Base-by-base conservation (phyloP, 1,140 invertebrate genomes). In the Drosophila kurseongensis region DNA sequence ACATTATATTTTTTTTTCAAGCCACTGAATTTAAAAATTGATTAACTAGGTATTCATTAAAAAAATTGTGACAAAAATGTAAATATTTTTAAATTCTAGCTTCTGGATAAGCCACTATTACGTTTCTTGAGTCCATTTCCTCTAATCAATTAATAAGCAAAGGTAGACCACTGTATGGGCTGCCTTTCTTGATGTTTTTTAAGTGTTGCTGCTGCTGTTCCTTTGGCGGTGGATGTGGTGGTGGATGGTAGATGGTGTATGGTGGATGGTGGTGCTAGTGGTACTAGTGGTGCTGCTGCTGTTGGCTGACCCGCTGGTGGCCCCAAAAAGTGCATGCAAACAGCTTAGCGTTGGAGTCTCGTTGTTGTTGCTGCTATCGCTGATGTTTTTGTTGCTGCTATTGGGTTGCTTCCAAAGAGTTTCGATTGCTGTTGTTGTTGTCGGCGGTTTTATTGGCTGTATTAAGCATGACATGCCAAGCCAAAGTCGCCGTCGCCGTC, bases 311-410 rank as follows among this genome's bases (percentile, higher is more conserved):
- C 84, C 73, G 84, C 80, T 84, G 76, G 85, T 89, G 85, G 84
- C 84, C 84, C 84, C 84, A 88, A 89, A 80, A 88, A 72, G 67
- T 84, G 74, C 84, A 88, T 88, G 85, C 85, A 84, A 80, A 80
- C 77, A 77, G 73, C 80, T 77, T 72, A 68, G 69, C 78, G 83
- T 82, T 76, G 71, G 62, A 84, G 85, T 88, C 66, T 44, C 63
- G 16, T 29, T 4, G 55, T n/a, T 59, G 58, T 65, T 65, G 61
- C 42, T 58, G 51, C 50, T 72, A 36, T 71, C 62, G 56, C 36
- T 60, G 62, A 47, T 47, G 54, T 38, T 73, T 29, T 18, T 48
- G 47, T 36, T 69, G 36, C 9, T 60, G 59, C 14, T 13, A 7
- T 69, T 50, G 38, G 57, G 69, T 58, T 52, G 79, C 79, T 72